Percentiles rank a stretch among this genome's conserved stretches.
Conservation (phyloP, 2,797 vertebrate species). For the Molothrus ater region DNA sequence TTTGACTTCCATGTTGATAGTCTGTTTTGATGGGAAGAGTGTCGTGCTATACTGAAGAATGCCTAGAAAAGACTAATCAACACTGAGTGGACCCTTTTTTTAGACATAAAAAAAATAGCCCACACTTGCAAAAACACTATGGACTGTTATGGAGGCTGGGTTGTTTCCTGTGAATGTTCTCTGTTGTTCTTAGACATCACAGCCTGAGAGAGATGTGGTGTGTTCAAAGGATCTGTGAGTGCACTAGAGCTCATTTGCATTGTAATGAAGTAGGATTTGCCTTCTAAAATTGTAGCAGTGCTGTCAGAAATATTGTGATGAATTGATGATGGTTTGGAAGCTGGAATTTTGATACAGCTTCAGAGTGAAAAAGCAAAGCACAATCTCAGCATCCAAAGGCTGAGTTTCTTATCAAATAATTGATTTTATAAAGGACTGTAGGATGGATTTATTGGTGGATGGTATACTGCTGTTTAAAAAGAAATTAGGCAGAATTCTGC, state of each 20-base stretch:
- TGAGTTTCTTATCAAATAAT: slow-evolving; percentile 10
- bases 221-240: background rate
- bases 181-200: background rate
- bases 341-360: background rate
- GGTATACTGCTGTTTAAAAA: slow-evolving; percentile 15
- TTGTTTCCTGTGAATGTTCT: background rate
- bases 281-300: slow-evolving; percentile 9
- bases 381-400: background rate
- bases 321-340: background rate
- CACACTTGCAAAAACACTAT: background rate
- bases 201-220: background rate
- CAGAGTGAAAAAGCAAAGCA: background rate
- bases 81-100: background rate
- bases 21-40: background rate
- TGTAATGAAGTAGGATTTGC: slow-evolving; percentile 5
- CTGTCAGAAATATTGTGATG: slow-evolving; percentile 7
- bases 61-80: slow-evolving; percentile 35
- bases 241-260: background rate
- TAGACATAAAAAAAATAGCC: background rate
- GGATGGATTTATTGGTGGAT: background rate
- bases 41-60: slow-evolving; percentile 18
- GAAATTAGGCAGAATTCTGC: slow-evolving; percentile 29
- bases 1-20: slow-evolving; percentile 14
- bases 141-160: background rate
- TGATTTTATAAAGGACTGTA: background rate